Conservation (phyloP, 2,797 vertebrate species). For the Cacajao melanocephalus region DNA sequence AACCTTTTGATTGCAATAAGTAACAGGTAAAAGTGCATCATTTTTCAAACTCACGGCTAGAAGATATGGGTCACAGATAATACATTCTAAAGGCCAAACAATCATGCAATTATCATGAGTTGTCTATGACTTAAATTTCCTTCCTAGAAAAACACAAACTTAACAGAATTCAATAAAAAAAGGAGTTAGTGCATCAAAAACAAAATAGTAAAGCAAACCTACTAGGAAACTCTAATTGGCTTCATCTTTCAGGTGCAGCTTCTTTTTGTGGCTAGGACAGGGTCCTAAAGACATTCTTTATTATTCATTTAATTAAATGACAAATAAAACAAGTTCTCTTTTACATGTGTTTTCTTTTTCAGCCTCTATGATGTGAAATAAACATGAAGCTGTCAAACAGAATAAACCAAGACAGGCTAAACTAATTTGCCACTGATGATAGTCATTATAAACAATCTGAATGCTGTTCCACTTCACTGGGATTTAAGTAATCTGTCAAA, state of each 20-base stretch:
- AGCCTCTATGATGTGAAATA: conserved; percentile 42
- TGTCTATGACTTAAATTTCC: background rate
- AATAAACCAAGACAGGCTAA: conserved; percentile 62
- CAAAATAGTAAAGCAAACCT: conserved; percentile 15
- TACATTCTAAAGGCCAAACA: background rate
- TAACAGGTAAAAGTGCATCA: background rate
- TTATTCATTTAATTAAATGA: conserved; percentile 46
- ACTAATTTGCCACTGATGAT: conserved; percentile 58
- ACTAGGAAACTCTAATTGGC: background rate
- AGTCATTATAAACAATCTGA: conserved; percentile 56
- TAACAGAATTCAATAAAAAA: background rate
- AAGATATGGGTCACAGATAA: background rate
- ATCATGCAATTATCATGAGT: background rate
- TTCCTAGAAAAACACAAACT: conserved; percentile 20
- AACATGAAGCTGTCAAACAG: conserved; percentile 65
- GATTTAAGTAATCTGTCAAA: conserved; percentile 62
- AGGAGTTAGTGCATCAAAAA: background rate
- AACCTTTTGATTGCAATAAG: background rate
- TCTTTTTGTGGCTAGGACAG: background rate
- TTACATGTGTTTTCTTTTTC: conserved; percentile 7
- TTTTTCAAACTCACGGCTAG: background rate
- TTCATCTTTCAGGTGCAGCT: background rate
- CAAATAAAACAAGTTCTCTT: conserved; percentile 33
- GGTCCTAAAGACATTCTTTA: conserved; percentile 3
- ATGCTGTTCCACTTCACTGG: conserved; percentile 46